Percentiles rank a stretch among this genome's conserved stretches.
Conservation (phyloP, 2,113 vertebrate genomes). For the Alethe castanea region DNA sequence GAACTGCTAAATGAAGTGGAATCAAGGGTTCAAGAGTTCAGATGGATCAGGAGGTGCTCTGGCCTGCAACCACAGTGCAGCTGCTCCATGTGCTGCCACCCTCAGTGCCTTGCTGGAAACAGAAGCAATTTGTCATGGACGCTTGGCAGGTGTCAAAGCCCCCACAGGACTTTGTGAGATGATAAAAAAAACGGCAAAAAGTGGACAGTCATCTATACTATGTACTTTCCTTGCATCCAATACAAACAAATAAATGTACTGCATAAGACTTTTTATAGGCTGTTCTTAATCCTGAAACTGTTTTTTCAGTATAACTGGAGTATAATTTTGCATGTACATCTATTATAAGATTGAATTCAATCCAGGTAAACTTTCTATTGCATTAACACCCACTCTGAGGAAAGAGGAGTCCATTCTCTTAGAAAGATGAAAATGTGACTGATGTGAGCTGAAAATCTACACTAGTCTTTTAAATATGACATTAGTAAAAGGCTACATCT, state of each 20-base stretch:
- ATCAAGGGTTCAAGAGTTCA: neutral
- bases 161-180: neutral
- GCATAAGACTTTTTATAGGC: neutral
- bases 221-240: neutral
- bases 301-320: neutral
- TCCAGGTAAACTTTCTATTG: neutral
- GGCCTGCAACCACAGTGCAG: rapidly evolving
- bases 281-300: neutral
- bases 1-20: neutral
- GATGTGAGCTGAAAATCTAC: neutral
- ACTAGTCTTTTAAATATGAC: neutral
- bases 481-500: neutral
- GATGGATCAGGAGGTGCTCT: rapidly evolving
- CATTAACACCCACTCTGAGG: neutral
- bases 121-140: neutral
- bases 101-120: neutral
- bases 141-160: neutral
- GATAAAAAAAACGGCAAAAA: neutral
- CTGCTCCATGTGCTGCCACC: rapidly evolving
- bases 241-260: neutral
- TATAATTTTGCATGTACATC: neutral
- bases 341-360: neutral
- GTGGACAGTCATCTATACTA: neutral
- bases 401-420: neutral
- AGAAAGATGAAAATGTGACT: neutral